These are phyloP conservation scores for Amazona vittata DNA, from an alignment of 2,113 vertebrate species.

Conservation along the genomic window DNA sequence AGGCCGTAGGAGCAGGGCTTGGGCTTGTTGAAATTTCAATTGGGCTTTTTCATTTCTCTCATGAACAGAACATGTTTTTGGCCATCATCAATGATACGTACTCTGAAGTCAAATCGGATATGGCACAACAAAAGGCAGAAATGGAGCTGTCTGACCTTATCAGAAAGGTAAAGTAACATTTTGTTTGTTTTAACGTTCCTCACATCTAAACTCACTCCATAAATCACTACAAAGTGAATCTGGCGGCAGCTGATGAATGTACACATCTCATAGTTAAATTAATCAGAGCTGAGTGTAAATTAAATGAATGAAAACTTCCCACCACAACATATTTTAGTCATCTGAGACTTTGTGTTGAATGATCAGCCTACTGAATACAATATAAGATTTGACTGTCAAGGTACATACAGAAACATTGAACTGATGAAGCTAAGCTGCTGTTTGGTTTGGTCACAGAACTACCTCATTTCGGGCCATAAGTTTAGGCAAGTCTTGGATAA, in stretches of 20 bases:
- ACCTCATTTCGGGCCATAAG: background rate
- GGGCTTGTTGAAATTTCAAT: background rate
- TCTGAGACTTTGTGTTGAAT: background rate
- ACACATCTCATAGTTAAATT: background rate
- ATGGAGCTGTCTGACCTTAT: constrained; percentile 97
- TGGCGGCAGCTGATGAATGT: background rate
- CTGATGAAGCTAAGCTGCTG: background rate
- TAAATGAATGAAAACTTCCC: background rate
- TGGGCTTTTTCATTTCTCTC: background rate
- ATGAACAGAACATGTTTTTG: constrained; percentile 94
- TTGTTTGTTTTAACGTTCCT: background rate
- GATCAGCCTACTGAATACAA: background rate
- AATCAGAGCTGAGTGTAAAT: background rate
- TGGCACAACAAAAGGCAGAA: constrained; percentile 95
- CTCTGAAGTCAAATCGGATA: constrained; percentile 94
- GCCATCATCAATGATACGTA: constrained; percentile 97
- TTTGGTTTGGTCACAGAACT: background rate
- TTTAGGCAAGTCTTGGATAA: background rate
- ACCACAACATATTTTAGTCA: background rate
- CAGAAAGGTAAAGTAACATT: constrained; percentile 83
- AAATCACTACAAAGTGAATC: background rate
- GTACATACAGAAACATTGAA: background rate
- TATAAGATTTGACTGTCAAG: background rate
- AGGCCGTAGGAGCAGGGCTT: background rate
- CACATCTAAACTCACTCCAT: background rate